Conservation (phyloP, 2,797 vertebrate species). For the Oceanodroma leucorhoa region DNA sequence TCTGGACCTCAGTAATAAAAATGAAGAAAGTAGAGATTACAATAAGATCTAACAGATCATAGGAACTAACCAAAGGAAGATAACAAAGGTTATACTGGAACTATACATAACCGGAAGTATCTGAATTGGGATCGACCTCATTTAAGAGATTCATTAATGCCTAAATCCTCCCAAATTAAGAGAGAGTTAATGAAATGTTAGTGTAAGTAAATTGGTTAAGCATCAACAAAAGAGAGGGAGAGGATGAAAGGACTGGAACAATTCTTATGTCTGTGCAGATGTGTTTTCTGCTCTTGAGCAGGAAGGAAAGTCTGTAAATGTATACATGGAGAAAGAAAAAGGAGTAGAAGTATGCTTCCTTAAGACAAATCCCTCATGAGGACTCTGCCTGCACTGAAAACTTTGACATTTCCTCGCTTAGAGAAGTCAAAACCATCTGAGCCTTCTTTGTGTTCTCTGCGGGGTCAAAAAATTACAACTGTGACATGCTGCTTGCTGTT, state of each 20-base stretch:
- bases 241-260: neutral
- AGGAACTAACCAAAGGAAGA: neutral
- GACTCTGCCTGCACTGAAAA: neutral
- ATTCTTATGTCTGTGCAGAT: neutral
- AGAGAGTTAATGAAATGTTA: neutral
- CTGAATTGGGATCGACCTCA: neutral
- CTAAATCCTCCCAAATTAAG: neutral
- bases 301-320: neutral
- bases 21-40: neutral
- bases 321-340: neutral
- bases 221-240: neutral
- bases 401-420: neutral
- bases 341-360: neutral
- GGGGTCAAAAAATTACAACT: conserved; percentile 25
- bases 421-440: conserved; percentile 30
- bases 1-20: neutral
- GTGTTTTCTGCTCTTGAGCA: neutral
- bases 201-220: neutral
- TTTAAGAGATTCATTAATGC: neutral
- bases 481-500: conserved; percentile 33
- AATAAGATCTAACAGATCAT: neutral
- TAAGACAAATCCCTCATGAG: neutral
- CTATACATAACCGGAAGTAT: neutral
- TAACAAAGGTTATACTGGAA: neutral
- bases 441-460: neutral